Evolutionary conservation across 1,140 invertebrate species (phyloP), one percentile per base, ranked within the genome.

Genomic region (Leptopilina clavipes): DNA sequence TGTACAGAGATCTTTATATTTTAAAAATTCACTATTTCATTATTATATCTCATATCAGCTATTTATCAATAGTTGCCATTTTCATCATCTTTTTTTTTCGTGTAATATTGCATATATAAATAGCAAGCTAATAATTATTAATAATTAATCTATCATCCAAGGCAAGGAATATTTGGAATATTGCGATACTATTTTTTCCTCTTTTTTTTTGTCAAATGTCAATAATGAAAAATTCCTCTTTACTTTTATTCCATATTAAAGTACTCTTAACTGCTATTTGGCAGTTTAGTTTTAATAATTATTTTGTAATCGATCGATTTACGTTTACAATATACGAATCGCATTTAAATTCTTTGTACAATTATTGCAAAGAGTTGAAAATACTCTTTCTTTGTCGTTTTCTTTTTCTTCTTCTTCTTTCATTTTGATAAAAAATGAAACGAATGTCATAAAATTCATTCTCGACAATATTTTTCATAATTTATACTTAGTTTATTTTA

Each of bases 261-360:
- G 37, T 75, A 71, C 12, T 73, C 18, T 75, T 74, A 40, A 73
- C 54, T 73, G 74, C 43, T 78, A 70, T 73, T 9, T 79, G 71
- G 70, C 56, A 59, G 37, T 72, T 25, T 31, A 5, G 25, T 5
- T 31, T 31, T 31, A 31, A 31, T 45, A 74, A 74, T 65, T 65
- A 65, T 65, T 65, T 31, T 65, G 10, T 65, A 9, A 59, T 22
- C 22, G 59, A 31, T 65, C 59, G 59, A 31, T 31, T 31, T 14
- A 65, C 9, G 25, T 65, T 22, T 11, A 25, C 37, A 40, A 40
- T 40, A 12, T 25, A 31, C 59, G 11, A 31, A 31, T 65, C 59
- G 59, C 22, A 40, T 9, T 2, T 31, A 31, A 31, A 37, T 22
- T 65, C 22, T 65, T 65, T 65, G 56, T 65, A 65, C 56, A 65